These are phyloP conservation scores for Procambarus clarkii DNA, from an alignment of 1,140 invertebrate genomes.

Conservation along the genomic window DNA sequence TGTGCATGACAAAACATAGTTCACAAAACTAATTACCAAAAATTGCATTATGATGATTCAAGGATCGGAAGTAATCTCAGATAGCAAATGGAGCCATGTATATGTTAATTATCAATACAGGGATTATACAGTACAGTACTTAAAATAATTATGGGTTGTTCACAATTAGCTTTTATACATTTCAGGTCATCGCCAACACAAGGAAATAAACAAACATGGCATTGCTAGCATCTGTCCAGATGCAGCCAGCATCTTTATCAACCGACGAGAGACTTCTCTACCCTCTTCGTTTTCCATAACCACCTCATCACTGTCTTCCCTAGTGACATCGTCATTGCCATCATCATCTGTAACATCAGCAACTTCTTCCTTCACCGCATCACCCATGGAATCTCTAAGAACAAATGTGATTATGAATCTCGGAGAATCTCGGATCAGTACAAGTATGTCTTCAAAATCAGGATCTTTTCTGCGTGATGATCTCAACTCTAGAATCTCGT, in stretches of 20 bases:
- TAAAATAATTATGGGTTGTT: too few relatives aligned
- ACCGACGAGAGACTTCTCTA: slow-evolving; percentile 16
- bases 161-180: too few relatives aligned
- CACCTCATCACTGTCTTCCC: not conserved
- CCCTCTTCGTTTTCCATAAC: not conserved
- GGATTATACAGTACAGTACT: too few relatives aligned
- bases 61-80: too few relatives aligned
- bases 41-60: too few relatives aligned
- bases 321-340: too few relatives aligned
- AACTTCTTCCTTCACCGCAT: not conserved
- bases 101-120: too few relatives aligned
- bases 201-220: slow-evolving; percentile 51
- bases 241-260: slow-evolving; percentile 55
- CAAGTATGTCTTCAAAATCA: not conserved
- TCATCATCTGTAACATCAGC: not conserved
- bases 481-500: too few relatives aligned
- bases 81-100: too few relatives aligned
- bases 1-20: too few relatives aligned
- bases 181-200: slow-evolving; percentile 35
- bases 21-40: too few relatives aligned
- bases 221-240: slow-evolving; percentile 59
- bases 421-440: slow-evolving; percentile 8
- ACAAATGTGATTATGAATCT: not conserved
- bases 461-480: too few relatives aligned
- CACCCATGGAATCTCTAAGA: not conserved